Evolutionary conservation across 2,797 vertebrate genomes (phyloP).

Genomic region (Brotogeris chrysoptera): DNA sequence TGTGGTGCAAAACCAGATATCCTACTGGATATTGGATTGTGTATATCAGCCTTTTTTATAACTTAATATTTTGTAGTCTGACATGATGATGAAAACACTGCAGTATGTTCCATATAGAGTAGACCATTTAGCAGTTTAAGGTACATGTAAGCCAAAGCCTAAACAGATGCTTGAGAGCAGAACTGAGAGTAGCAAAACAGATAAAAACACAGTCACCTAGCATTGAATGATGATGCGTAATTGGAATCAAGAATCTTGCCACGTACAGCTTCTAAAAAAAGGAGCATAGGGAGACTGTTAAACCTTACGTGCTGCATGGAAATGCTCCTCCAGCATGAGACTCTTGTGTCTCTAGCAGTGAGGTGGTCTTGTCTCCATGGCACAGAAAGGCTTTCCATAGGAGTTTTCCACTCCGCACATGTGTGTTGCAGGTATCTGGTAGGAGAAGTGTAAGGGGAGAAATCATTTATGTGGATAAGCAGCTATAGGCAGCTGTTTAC

Average conservation of each 20-base stretch:
- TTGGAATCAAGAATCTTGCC: neutral
- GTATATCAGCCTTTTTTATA: constrained; percentile 67
- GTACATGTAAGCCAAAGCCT: neutral
- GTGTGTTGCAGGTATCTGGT: rapidly evolving
- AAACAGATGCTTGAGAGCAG: neutral
- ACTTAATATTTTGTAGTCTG: constrained; percentile 50
- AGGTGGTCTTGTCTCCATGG: neutral
- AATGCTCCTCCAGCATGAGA: neutral
- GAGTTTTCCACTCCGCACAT: neutral
- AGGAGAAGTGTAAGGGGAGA: neutral
- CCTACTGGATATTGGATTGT: constrained; percentile 42
- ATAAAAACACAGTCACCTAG: rapidly evolving
- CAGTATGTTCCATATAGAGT: neutral
- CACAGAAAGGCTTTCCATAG: neutral
- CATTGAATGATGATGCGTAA: neutral
- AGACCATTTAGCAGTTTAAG: neutral
- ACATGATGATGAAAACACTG: constrained; percentile 9
- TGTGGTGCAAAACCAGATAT: constrained; percentile 66
- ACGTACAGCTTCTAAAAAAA: neutral
- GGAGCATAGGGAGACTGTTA: neutral
- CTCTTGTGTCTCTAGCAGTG: neutral
- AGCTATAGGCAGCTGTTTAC: neutral
- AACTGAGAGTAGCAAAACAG: neutral
- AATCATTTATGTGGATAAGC: rapidly evolving
- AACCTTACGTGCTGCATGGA: rapidly evolving